These are phyloP conservation scores for Spea multiplicata DNA, from an alignment of 2,113 vertebrate species.

Conservation along the genomic window DNA sequence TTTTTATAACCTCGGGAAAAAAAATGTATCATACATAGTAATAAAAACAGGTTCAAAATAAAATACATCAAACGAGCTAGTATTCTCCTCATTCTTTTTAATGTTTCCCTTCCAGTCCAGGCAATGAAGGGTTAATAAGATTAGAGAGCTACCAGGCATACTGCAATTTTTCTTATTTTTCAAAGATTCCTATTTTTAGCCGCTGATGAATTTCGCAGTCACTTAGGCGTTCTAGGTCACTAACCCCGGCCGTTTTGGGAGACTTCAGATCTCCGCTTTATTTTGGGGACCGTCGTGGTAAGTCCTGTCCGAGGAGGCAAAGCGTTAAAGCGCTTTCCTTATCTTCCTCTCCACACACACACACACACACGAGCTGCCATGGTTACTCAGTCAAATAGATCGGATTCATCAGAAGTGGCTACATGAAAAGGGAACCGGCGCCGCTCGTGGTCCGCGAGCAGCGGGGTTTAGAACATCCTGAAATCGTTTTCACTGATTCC, in stretches of 20 bases:
- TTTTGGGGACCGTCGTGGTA: not conserved
- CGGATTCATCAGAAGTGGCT: not conserved
- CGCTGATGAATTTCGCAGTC: not conserved
- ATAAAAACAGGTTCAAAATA: too few relatives aligned
- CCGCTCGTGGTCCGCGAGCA: not conserved
- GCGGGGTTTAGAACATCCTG: not conserved
- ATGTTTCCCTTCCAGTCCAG: too few relatives aligned
- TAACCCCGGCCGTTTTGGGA: not conserved
- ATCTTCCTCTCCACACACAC: constrained; percentile 2
- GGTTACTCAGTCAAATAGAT: constrained; percentile 4
- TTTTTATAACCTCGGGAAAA: too few relatives aligned
- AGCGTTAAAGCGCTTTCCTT: not conserved
- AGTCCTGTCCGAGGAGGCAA: not conserved
- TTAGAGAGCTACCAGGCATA: not conserved
- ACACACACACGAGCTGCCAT: not conserved
- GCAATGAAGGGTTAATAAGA: too few relatives aligned
- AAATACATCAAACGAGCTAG: too few relatives aligned
- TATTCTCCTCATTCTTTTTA: too few relatives aligned
- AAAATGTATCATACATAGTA: too few relatives aligned
- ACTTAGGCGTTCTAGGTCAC: not conserved
- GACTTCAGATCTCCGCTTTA: not conserved
- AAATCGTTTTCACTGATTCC: not conserved
- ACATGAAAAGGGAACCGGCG: not conserved
- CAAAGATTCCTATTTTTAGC: not conserved
- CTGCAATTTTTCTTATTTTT: not conserved